Conservation (phyloP, 2,797 vertebrate species). For the Phoxinus dragarum region DNA sequence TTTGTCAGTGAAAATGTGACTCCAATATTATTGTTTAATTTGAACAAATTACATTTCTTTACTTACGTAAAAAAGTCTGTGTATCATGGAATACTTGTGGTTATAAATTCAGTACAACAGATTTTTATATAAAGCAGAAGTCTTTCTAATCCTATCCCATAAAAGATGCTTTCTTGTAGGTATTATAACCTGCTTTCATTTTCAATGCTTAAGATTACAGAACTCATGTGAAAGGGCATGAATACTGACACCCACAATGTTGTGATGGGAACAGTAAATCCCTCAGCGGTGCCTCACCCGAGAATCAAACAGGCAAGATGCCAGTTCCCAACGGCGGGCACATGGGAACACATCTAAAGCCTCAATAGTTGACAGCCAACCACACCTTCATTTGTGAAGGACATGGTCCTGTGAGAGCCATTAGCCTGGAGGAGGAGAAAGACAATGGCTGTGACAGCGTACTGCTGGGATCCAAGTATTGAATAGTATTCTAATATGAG, state of each 20-base stretch:
- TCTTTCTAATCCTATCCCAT: slow-evolving; percentile 18
- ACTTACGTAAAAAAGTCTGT: not conserved
- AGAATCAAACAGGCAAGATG: slow-evolving; percentile 31
- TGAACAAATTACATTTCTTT: not conserved
- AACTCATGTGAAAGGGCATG: slow-evolving; percentile 34
- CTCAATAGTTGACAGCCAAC: slow-evolving; percentile 41
- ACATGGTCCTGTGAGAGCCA: slow-evolving; percentile 38
- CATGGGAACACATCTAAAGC: slow-evolving; percentile 38
- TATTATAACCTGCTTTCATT: slow-evolving; percentile 28
- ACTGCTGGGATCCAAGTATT: slow-evolving; percentile 33
- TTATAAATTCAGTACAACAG: not conserved
- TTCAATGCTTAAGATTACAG: slow-evolving; percentile 32
- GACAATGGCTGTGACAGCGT: slow-evolving; percentile 36
- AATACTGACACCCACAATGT: slow-evolving; percentile 45
- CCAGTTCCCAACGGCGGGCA: slow-evolving; percentile 43
- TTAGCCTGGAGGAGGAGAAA: slow-evolving; percentile 44
- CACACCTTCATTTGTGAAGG: slow-evolving; percentile 50
- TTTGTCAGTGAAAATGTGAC: not conserved
- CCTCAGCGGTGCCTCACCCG: slow-evolving; percentile 41
- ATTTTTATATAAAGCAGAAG: slow-evolving; percentile 11
- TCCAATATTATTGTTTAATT: not conserved
- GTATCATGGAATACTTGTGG: not conserved
- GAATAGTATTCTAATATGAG: slow-evolving; percentile 22
- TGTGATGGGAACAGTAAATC: slow-evolving; percentile 47
- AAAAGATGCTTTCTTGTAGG: slow-evolving; percentile 28